These are phyloP conservation scores for Apeltes quadracus DNA, from an alignment of 2,113 vertebrate genomes.

Conservation along the genomic window DNA sequence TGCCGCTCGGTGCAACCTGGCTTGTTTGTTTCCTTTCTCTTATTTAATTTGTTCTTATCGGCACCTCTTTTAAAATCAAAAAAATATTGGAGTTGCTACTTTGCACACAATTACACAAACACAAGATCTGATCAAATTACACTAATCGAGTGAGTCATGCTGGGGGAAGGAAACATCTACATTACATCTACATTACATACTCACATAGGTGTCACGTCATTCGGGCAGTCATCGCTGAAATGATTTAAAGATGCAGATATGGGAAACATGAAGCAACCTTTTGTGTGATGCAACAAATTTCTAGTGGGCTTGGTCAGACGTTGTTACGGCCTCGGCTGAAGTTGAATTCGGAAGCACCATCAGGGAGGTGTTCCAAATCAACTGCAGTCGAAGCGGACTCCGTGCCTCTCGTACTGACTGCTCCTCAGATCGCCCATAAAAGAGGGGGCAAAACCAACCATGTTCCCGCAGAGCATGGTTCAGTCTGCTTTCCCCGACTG, in stretches of 20 bases:
- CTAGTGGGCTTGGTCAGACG: constrained; percentile 59
- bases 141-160: constrained; percentile 44
- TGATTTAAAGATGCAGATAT: constrained; percentile 57
- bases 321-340: constrained; percentile 68
- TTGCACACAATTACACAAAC: constrained; percentile 50
- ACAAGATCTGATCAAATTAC: constrained; percentile 65
- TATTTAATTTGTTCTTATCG: constrained; percentile 76
- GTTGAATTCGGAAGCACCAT: constrained; percentile 57
- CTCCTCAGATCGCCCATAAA: constrained; percentile 75
- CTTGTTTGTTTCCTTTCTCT: constrained; percentile 85
- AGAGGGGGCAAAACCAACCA: constrained; percentile 81
- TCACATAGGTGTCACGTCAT: constrained; percentile 71
- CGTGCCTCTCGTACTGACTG: constrained; percentile 72
- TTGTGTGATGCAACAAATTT: constrained; percentile 64
- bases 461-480: constrained; percentile 79
- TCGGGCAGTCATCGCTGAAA: constrained; percentile 63
- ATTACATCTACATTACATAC: constrained; percentile 61
- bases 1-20: constrained; percentile 87
- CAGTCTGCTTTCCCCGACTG: constrained; percentile 74
- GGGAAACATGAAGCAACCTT: constrained; percentile 67
- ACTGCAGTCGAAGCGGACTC: constrained; percentile 73
- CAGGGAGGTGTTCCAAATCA: constrained; percentile 52
- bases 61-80: constrained; percentile 82
- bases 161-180: constrained; percentile 70
- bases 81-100: constrained; percentile 50